Evolutionary conservation across 1,140 invertebrate species (phyloP), one percentile per base, ranked within the genome.

Genomic region (Musca vetustissima): DNA sequence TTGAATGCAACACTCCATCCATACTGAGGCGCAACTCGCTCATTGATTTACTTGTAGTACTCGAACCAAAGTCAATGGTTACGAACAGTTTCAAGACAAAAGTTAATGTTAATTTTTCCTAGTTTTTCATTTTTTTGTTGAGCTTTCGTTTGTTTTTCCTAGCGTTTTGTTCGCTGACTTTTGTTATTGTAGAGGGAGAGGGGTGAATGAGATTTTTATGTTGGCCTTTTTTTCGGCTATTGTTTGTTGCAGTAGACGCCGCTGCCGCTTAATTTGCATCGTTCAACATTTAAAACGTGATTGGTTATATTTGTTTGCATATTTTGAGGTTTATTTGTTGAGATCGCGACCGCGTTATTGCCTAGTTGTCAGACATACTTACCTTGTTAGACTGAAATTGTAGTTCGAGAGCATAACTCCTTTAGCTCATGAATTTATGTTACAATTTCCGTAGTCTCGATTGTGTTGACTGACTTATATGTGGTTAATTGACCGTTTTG

Each of bases 1-100:
- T 43, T 43, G 36, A 43, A 43, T 43, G 7, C 36, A 43, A 43
- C 36, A 43, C 36, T 13, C 1, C 36, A 43, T 7, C 28, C 8
- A 28, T 28, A 28, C 3, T 11, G 6, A 8, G 36, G 7, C 36
- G 6, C 11, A 7, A 13, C 11, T 43, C 36, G 11, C 36, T 9
- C 36, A 43, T 61, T 61, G 57, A 61, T 61, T 61, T 61, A 61
- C 28, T 61, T 61, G 57, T 61, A 36, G 28, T 61, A 61, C 36
- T 43, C 36, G 36, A 43, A 43, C 4, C 57, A 61, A 61, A 61
- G 57, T 61, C 57, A 61, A 36, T 61, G 36, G 28, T 61, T 61
- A 61, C 25, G 25, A 59, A 9, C 36, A 13, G 36, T 43, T 43
- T 43, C 36, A 43, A 43, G 36, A 43, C 25, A 59, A 28, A 28